Base-by-base conservation (phyloP, 2,888 invertebrate species). In the Azorinus chamasolen region DNA sequence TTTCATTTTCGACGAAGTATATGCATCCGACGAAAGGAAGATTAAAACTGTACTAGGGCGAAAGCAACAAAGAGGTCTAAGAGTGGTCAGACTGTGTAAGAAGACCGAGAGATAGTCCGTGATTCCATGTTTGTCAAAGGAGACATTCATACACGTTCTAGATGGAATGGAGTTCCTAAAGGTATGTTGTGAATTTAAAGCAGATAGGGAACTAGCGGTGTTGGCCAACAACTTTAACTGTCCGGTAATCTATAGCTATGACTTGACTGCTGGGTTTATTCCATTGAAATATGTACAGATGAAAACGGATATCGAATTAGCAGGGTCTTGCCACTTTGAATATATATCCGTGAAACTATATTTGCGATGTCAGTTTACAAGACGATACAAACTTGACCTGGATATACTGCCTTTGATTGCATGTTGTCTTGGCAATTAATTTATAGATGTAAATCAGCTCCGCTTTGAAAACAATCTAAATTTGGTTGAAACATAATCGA, bases 211-310 rank as follows among this genome's bases (percentile, higher is more conserved):
- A 89, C 95, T 98, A 62, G 97, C 97, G 0, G 95, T 96, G 0
- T 93, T 98, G 83, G 97, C 97, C 0, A 95, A 95, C 80, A 94
- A 95, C 68, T 93, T 97, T 1, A 94, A 96, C 45, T 98, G 97
- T 87, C 98, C 98, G 0, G 96, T 99, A 1, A 99, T 98, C 93
- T 98, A 96, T 89, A 96, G 98, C 81, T 97, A 96, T 93, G 96
- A 97, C 93, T 95, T 97, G 0, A 93, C 94, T 1, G 87, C 83
- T 22, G 94, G 94, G 0, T 97, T 97, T 85, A 96, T 99, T 81
- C 97, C 97, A 0, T 95, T 97, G 25, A 91, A 93, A 66, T 90
- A 91, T 63, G 65, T 92, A 25, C 45, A 51, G 8, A 24, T 57
- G 22, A 62, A 63, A 53, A 70, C 61, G 12, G 74, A 70, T 16